Percentiles rank a stretch among this genome's conserved stretches.
Evolutionary conservation across 2,888 invertebrate species (phyloP).

Genomic region (Lysandra bellargus): DNA sequence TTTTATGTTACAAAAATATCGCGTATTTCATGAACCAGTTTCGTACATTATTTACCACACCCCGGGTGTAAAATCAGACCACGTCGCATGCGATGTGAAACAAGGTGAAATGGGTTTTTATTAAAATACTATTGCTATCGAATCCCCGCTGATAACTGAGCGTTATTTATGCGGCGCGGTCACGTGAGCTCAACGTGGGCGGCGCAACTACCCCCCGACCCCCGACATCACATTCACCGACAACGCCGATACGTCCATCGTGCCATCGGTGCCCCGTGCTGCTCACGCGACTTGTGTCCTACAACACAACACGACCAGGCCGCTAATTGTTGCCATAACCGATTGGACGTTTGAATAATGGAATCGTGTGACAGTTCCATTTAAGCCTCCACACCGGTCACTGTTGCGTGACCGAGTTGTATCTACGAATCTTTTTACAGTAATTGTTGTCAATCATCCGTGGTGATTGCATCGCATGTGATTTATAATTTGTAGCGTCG

Average conservation of each 20-base stretch:
- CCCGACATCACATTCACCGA: neutral
- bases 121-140: constrained; percentile 27
- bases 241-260: neutral
- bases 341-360: neutral
- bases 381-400: neutral
- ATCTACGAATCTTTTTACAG: neutral
- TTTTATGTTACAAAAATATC: neutral
- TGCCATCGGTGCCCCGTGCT: neutral
- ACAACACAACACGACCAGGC: neutral
- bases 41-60: neutral
- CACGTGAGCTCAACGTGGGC: constrained; percentile 5
- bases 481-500: neutral
- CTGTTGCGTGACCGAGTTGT: neutral
- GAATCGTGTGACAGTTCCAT: constrained; percentile 5
- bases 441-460: neutral
- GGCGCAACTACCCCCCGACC: neutral
- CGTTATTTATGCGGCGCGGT: constrained; percentile 22
- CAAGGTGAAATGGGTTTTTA: constrained; percentile 19
- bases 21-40: neutral
- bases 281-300: neutral
- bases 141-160: constrained; percentile 17
- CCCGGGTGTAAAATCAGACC: constrained; percentile 6
- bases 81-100: neutral
- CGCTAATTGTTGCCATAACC: constrained; percentile 3
- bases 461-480: neutral